phyloP scores from a whole-genome alignment of 2,113 vertebrate genomes.

The Poeciliopsis occidentalis region DNA sequence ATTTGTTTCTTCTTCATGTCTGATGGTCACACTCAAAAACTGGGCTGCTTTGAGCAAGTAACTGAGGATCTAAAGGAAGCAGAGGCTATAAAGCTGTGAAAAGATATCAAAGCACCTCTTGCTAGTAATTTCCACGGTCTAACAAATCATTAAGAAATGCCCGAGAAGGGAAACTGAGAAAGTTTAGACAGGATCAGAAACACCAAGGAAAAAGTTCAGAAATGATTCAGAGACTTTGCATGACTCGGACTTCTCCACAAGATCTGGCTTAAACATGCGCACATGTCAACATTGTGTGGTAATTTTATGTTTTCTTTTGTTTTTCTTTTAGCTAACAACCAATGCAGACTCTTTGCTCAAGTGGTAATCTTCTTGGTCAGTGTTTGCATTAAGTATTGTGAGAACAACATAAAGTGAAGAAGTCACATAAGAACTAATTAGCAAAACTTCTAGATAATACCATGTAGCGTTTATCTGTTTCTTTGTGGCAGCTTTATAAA shows the following conservation, averaged over 20 bases:
- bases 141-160: conserved; percentile 13
- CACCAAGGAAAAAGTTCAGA: neutral
- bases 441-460: neutral
- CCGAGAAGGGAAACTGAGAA: neutral
- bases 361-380: neutral
- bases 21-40: conserved; percentile 5
- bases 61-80: conserved; percentile 4
- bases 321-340: neutral
- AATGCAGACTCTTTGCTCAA: neutral
- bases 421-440: neutral
- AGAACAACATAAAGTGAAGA: neutral
- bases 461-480: neutral
- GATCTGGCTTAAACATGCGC: neutral
- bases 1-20: neutral
- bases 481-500: neutral
- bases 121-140: conserved; percentile 8
- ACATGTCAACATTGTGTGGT: neutral
- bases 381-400: neutral
- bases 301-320: neutral
- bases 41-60: conserved; percentile 7
- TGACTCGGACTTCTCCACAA: neutral
- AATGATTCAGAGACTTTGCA: neutral
- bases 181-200: conserved; percentile 4
- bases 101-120: conserved; percentile 22
- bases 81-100: conserved; percentile 10